These are phyloP conservation scores for Eupithecia subfuscata DNA, from an alignment of 2,888 invertebrate species.

Conservation along the genomic window DNA sequence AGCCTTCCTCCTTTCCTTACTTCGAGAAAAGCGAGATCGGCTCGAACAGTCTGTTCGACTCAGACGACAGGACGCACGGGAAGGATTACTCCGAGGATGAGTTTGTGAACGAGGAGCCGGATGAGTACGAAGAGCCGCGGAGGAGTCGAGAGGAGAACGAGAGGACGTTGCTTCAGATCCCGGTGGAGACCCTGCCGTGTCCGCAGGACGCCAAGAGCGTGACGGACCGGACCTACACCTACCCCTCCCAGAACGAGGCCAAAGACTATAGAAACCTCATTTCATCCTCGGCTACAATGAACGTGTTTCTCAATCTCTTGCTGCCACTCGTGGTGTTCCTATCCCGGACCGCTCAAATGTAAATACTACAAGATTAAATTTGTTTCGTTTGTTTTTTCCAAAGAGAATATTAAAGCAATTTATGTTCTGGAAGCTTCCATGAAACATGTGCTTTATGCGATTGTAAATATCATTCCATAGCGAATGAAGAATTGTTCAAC, in stretches of 20 bases:
- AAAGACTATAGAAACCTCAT: constrained; percentile 80
- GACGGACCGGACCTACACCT: constrained; percentile 82
- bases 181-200: constrained; percentile 84
- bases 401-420: constrained; percentile 47
- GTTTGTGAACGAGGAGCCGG: constrained; percentile 72
- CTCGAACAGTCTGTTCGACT: constrained; percentile 69
- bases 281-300: constrained; percentile 57
- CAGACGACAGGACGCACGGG: constrained; percentile 68
- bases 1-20: constrained; percentile 71
- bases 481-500: constrained; percentile 33
- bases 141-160: constrained; percentile 71
- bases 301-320: constrained; percentile 50
- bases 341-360: constrained; percentile 51
- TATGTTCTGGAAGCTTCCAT: constrained; percentile 46
- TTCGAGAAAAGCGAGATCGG: constrained; percentile 71
- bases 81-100: constrained; percentile 73
- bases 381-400: constrained; percentile 38
- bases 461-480: constrained; percentile 46
- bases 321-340: constrained; percentile 46
- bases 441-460: constrained; percentile 29
- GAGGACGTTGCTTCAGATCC: constrained; percentile 80
- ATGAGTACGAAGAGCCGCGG: constrained; percentile 75
- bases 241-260: constrained; percentile 84
- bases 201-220: constrained; percentile 85
- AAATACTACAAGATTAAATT: constrained; percentile 47